phyloP scores from a whole-genome alignment of 1,140 invertebrate genomes.

The Pseudomyrmex cubaensis region DNA sequence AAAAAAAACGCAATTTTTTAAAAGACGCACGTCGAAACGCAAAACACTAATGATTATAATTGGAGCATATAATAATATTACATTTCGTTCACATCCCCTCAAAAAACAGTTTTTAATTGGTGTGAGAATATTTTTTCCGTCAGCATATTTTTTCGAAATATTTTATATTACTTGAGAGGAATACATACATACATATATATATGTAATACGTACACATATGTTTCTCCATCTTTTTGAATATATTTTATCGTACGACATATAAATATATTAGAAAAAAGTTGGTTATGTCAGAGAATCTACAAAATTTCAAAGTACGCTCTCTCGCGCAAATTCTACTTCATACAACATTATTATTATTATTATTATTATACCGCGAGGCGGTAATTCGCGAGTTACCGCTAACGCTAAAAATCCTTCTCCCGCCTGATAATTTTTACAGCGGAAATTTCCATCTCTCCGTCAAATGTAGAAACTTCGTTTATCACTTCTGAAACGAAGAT shows the following conservation, averaged over 20 bases:
- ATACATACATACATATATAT: no score
- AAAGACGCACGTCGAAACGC: background rate
- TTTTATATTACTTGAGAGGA: no score
- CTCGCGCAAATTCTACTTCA: background rate
- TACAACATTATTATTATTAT: background rate
- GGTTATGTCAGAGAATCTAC: no score
- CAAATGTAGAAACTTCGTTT: conserved; percentile 1
- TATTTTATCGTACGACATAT: no score
- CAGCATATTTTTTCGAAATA: background rate
- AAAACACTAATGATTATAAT: conserved; percentile 26
- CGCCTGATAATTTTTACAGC: background rate
- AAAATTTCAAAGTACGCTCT: no score
- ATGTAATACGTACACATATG: no score
- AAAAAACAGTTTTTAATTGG: conserved; percentile 4
- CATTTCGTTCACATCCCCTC: background rate
- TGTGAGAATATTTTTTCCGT: background rate
- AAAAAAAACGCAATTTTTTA: background rate
- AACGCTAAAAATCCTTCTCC: background rate
- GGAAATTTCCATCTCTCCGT: background rate
- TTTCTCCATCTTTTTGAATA: no score
- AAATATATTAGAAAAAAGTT: background rate
- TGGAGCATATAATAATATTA: conserved; percentile 24
- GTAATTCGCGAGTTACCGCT: conserved; percentile 4
- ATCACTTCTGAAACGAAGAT: conserved; percentile 9
- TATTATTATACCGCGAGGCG: background rate